A percentile compares a stretch with the other conserved stretches of the same genome.
Conservation (phyloP, 2,888 invertebrate genomes). For the Scrobipalpa costella region DNA sequence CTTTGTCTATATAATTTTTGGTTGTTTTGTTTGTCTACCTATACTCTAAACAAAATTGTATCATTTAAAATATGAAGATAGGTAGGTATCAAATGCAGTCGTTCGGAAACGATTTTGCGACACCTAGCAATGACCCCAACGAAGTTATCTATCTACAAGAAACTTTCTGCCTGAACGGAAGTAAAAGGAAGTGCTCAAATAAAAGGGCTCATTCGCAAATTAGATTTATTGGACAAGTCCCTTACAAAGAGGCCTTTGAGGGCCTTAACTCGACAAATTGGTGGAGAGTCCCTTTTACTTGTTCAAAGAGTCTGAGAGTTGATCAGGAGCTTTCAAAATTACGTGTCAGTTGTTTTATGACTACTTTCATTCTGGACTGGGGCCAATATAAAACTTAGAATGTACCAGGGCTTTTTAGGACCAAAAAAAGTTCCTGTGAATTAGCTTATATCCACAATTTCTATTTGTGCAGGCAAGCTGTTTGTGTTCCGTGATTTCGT, state of each 20-base stretch:
- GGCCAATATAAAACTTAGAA: background rate
- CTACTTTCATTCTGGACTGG: background rate
- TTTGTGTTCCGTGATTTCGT: too few relatives aligned
- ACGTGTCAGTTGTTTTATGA: background rate
- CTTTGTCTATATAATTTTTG: too few relatives aligned
- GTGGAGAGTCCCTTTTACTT: slow-evolving; percentile 3
- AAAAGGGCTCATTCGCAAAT: slow-evolving; percentile 16
- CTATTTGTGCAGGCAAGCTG: too few relatives aligned
- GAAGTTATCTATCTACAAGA: background rate
- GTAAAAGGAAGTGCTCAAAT: slow-evolving; percentile 4
- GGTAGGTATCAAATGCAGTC: too few relatives aligned
- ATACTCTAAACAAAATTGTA: background rate
- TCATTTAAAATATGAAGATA: background rate
- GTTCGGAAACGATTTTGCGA: background rate
- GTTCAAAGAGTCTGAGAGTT: background rate
- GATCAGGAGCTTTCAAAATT: background rate
- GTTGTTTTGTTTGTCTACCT: too few relatives aligned
- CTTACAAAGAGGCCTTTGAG: slow-evolving; percentile 8
- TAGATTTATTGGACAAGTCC: slow-evolving; percentile 18
- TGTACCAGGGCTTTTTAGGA: too few relatives aligned
- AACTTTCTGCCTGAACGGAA: background rate
- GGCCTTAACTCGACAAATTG: slow-evolving; percentile 20
- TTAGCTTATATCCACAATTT: too few relatives aligned
- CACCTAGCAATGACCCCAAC: background rate
- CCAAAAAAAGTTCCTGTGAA: too few relatives aligned